Conservation (phyloP, 2,113 vertebrate species). For the Edolisoma coerulescens region DNA sequence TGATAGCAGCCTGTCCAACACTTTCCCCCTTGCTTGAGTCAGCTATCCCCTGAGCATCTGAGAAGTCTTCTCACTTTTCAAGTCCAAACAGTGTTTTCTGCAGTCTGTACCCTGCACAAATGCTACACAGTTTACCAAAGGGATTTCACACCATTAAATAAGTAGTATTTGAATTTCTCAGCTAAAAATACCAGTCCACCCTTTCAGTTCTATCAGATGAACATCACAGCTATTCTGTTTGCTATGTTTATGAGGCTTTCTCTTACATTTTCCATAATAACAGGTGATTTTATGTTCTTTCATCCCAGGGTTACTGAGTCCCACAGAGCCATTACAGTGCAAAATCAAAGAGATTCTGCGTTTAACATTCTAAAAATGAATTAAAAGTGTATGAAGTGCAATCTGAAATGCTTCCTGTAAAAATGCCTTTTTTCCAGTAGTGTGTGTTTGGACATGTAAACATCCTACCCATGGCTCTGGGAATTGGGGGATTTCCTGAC, state of each 20-base stretch:
- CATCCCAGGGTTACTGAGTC: background rate
- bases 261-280: background rate
- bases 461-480: background rate
- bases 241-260: background rate
- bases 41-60: background rate
- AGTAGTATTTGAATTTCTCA: background rate
- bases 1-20: background rate
- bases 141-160: background rate
- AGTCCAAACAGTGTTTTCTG: background rate
- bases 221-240: background rate
- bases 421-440: background rate
- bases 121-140: background rate
- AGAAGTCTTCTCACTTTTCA: background rate
- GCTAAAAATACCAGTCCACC: background rate
- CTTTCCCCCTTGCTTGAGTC: background rate
- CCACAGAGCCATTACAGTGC: background rate
- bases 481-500: constrained; percentile 21
- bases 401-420: background rate
- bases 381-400: background rate
- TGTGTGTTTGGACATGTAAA: background rate
- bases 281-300: background rate
- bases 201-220: background rate
- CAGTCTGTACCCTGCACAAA: background rate
- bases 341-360: background rate
- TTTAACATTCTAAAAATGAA: background rate